Base-by-base conservation (phyloP, 2,113 vertebrate species). In the Gasterosteus aculeatus region DNA sequence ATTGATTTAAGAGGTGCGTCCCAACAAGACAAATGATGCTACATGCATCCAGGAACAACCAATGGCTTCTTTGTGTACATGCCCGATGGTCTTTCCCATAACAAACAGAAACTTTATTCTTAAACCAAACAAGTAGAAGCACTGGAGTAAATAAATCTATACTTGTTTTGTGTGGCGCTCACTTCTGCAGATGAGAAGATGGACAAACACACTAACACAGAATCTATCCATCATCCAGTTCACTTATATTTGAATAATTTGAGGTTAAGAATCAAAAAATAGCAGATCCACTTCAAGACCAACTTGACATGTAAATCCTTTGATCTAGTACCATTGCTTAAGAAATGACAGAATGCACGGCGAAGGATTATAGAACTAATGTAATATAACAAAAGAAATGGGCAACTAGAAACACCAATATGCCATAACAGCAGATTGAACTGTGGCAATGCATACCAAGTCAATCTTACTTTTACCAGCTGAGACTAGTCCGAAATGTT, bases 121-220 rank as follows among this genome's bases (percentile, higher is more conserved):
- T 69, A 85, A 54, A 74, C 74, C 49, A 72, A 35, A 71, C 26
- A 51, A 18, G 61, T 57, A 69, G 67, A 26, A 71, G 67, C 31
- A 69, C 56, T 83, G 57, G 81, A 83, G 60, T 85, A 82, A 87
- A 90, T 62, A 77, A 31, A 87, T 73, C 5, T 49, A 62, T 64
- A 53, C 39, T 44, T 81, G 38, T 72, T 49, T 44, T n/a, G 56
- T 67, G 54, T 66, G 14, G 44, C 29, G 33, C 47, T 75, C 9
- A 35, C 26, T 39, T 75, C 10, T 53, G 4, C 22, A 38, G 7
- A 39, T 35, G 35, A 54, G 7, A 18, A 42, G 12, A 73, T n/a
- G 66, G n/a, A 39, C 2, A 0, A 8, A 46, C 19, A 69, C 11
- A 57, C 11, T 35, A 16, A 58, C n/a, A 51, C n/a, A 31, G 2